These are phyloP conservation scores for Emydura subglobosa DNA, from an alignment of 2,113 vertebrate genomes.

Conservation along the genomic window DNA sequence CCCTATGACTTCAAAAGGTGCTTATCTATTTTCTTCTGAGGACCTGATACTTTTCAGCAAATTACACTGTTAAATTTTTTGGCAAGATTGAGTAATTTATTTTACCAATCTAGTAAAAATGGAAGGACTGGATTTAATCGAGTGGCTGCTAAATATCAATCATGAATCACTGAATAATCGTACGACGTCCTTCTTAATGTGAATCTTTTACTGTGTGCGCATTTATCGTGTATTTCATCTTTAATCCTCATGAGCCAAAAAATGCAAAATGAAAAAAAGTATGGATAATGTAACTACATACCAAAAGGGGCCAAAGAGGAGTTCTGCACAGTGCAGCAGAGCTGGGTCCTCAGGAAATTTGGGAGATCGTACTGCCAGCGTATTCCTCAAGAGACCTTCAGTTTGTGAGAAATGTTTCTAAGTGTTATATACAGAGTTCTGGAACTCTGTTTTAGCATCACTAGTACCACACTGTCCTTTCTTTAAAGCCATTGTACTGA, in stretches of 20 bases:
- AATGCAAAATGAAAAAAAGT: background rate
- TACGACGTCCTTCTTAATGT: background rate
- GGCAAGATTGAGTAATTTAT: background rate
- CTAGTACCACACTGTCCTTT: conserved; percentile 18
- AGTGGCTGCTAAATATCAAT: background rate
- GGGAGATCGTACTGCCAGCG: background rate
- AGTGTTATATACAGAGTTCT: conserved; percentile 24
- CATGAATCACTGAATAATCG: background rate
- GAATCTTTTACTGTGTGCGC: background rate
- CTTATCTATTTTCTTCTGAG: background rate
- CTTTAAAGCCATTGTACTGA: conserved; percentile 67
- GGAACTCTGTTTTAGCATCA: conserved; percentile 41
- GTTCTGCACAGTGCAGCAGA: background rate
- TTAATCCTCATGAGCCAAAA: background rate
- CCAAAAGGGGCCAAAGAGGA: background rate
- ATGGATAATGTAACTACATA: background rate
- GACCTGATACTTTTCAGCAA: background rate
- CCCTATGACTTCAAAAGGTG: background rate
- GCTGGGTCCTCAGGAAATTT: background rate
- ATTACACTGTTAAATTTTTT: background rate
- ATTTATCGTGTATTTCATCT: background rate
- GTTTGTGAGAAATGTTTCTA: conserved; percentile 1
- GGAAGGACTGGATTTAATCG: background rate
- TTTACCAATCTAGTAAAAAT: background rate
- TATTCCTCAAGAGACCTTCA: background rate